These are phyloP conservation scores for Oeneis ivallda DNA, from an alignment of 2,888 invertebrate genomes.

Conservation along the genomic window DNA sequence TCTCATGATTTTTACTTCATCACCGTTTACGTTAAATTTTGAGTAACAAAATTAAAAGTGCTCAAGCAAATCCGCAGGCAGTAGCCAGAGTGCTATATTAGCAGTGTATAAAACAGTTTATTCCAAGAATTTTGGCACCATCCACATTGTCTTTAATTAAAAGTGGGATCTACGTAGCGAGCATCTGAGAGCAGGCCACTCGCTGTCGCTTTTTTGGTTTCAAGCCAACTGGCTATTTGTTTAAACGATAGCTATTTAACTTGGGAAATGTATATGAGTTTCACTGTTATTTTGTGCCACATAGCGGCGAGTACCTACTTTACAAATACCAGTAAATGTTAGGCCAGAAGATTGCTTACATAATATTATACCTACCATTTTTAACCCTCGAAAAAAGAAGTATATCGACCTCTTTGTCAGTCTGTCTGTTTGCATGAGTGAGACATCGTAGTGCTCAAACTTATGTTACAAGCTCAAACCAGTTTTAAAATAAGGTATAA, in stretches of 20 bases:
- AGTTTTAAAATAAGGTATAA: too few relatives aligned
- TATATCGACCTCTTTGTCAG: too few relatives aligned
- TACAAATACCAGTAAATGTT: slow-evolving; percentile 9
- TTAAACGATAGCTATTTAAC: slow-evolving; percentile 55
- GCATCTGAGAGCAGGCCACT: slow-evolving; percentile 38
- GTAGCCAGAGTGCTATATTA: slow-evolving; percentile 9
- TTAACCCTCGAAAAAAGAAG: too few relatives aligned
- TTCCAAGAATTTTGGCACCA: slow-evolving; percentile 48
- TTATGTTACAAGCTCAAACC: too few relatives aligned
- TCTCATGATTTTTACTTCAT: too few relatives aligned
- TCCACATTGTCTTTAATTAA: slow-evolving; percentile 64
- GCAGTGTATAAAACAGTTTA: slow-evolving; percentile 24
- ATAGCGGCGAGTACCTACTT: slow-evolving; percentile 12
- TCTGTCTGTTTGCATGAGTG: too few relatives aligned
- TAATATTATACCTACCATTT: too few relatives aligned
- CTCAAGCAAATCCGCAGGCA: background rate
- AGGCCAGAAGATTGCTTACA: background rate
- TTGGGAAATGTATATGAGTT: slow-evolving; percentile 27
- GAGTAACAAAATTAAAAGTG: too few relatives aligned
- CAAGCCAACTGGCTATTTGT: slow-evolving; percentile 67
- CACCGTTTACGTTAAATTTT: too few relatives aligned
- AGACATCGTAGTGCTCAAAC: too few relatives aligned
- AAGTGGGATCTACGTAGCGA: slow-evolving; percentile 65
- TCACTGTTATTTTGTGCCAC: slow-evolving; percentile 21
- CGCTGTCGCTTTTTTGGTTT: slow-evolving; percentile 63